Evolutionary conservation across 2,888 invertebrate genomes (phyloP).

Genomic region (Ecliptopera silaceata): DNA sequence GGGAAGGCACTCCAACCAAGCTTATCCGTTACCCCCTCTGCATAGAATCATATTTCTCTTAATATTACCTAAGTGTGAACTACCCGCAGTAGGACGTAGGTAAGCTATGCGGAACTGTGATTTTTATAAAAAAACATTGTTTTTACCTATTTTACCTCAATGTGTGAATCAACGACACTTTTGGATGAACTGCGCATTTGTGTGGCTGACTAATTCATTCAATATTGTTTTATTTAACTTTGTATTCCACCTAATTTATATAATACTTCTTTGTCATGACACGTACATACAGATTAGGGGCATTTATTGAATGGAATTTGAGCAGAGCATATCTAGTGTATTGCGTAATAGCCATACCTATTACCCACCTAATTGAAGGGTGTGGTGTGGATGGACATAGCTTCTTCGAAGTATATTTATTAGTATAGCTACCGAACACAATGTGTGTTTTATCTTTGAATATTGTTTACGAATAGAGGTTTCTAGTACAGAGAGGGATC

Average conservation of each 20-base stretch:
- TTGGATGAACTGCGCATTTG: constrained; percentile 29
- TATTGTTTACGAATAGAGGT: too few species aligned
- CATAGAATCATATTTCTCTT: too few species aligned
- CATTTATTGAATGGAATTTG: constrained; percentile 36
- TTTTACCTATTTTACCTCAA: not conserved
- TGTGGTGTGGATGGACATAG: not conserved
- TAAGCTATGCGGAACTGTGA: too few species aligned
- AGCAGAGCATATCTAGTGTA: constrained; percentile 27
- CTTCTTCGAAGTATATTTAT: not conserved
- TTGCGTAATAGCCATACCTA: constrained; percentile 1
- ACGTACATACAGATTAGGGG: constrained; percentile 33
- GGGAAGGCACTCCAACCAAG: too few species aligned
- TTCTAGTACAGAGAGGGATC: too few species aligned
- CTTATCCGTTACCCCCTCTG: too few species aligned
- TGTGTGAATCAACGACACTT: constrained; percentile 12
- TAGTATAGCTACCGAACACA: not conserved
- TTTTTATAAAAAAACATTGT: too few species aligned
- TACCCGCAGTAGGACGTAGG: too few species aligned
- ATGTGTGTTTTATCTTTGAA: too few species aligned
- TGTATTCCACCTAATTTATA: too few species aligned
- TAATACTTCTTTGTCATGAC: constrained; percentile 33
- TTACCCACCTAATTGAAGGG: not conserved
- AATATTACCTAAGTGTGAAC: too few species aligned
- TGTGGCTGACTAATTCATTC: constrained; percentile 31
- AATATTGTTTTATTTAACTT: constrained; percentile 40